Evolutionary conservation across 2,888 invertebrate species (phyloP).

Genomic region (Agapostemon virescens): DNA sequence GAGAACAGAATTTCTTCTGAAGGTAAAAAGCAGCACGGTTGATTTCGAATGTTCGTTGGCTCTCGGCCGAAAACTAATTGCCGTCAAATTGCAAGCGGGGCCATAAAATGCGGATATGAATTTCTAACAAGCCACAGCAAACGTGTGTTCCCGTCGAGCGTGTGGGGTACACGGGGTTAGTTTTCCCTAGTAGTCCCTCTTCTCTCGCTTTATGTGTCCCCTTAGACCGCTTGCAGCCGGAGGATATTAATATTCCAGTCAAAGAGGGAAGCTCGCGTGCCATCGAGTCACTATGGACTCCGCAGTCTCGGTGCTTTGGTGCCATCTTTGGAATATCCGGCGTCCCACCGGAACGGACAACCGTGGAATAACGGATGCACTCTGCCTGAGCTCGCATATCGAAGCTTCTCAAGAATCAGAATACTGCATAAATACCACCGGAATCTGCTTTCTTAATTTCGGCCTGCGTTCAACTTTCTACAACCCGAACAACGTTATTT

Average conservation of each 20-base stretch:
- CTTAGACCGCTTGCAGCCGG: conserved; percentile 49
- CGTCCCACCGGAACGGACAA: conserved; percentile 63
- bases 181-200: conserved; percentile 52
- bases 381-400: conserved; percentile 43
- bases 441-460: conserved; percentile 8
- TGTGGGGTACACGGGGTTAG: conserved; percentile 36
- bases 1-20: not conserved
- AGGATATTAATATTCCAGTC: conserved; percentile 68
- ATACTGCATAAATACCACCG: conserved; percentile 30
- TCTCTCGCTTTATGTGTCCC: conserved; percentile 60
- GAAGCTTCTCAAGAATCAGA: conserved; percentile 44
- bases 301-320: conserved; percentile 58
- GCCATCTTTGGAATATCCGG: conserved; percentile 70
- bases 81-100: conserved; percentile 28
- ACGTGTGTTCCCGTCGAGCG: not conserved
- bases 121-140: conserved; percentile 29
- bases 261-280: conserved; percentile 64
- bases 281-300: conserved; percentile 55
- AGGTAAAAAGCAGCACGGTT: too few relatives aligned
- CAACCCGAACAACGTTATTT: not conserved
- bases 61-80: conserved; percentile 32
- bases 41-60: not conserved
- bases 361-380: conserved; percentile 64
- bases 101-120: conserved; percentile 38
- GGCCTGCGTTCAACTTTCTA: not conserved